Conservation (phyloP, 2,113 vertebrate species). For the Nothobranchius kuhntae region DNA sequence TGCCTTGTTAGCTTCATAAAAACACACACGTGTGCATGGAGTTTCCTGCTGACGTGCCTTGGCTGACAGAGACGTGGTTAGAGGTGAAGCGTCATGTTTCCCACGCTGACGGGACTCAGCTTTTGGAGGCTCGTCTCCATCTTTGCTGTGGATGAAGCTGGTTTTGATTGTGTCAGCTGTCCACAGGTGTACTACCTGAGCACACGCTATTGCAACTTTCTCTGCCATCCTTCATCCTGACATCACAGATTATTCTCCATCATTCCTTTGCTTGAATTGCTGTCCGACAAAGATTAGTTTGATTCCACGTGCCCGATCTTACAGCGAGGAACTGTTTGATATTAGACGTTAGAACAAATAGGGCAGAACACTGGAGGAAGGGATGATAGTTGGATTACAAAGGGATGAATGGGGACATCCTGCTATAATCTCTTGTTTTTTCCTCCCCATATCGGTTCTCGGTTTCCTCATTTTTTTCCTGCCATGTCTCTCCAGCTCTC, state of each 20-base stretch:
- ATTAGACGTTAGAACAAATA: slow-evolving; percentile 63
- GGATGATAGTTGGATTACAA: slow-evolving; percentile 72
- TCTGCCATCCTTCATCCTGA: neutral
- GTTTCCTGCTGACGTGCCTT: slow-evolving; percentile 24
- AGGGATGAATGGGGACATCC: slow-evolving; percentile 73
- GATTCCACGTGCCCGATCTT: neutral
- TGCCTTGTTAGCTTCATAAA: slow-evolving; percentile 23
- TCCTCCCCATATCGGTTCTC: slow-evolving; percentile 34
- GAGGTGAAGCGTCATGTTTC: slow-evolving; percentile 10
- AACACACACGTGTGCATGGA: slow-evolving; percentile 17
- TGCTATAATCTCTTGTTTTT: slow-evolving; percentile 71
- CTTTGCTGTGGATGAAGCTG: slow-evolving; percentile 15
- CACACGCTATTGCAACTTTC: slow-evolving; percentile 27
- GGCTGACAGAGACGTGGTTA: slow-evolving; percentile 7
- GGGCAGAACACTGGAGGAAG: slow-evolving; percentile 41
- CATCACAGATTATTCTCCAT: slow-evolving; percentile 6
- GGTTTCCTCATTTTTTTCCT: slow-evolving; percentile 34
- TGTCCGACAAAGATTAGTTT: neutral
- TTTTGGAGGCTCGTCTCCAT: neutral
- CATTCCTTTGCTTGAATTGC: slow-evolving; percentile 4
- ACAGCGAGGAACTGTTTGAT: slow-evolving; percentile 53
- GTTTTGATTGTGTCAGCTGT: slow-evolving; percentile 28
- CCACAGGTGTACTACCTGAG: neutral
- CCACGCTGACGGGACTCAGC: neutral
- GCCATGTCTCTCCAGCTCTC: slow-evolving; percentile 9